These are phyloP conservation scores for Apodemia mormo DNA, from an alignment of 2,888 invertebrate genomes.

Conservation along the genomic window DNA sequence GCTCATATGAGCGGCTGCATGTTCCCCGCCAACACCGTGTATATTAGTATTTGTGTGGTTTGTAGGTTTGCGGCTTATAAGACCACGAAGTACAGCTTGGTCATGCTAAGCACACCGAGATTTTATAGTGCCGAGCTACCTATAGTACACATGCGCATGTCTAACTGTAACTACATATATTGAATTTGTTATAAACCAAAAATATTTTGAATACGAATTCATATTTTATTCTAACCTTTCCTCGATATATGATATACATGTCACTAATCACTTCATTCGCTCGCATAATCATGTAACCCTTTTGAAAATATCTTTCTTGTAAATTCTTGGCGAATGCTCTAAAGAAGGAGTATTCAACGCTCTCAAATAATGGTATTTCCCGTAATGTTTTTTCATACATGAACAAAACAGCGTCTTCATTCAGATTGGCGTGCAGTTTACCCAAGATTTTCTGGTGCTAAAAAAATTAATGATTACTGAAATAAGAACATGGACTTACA, in stretches of 20 bases:
- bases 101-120: too few species aligned
- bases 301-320: constrained; percentile 67
- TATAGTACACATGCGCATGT: too few species aligned
- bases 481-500: background rate
- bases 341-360: constrained; percentile 77
- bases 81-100: too few species aligned
- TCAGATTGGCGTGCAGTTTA: constrained; percentile 76
- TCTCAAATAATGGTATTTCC: constrained; percentile 78
- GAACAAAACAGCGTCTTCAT: constrained; percentile 77
- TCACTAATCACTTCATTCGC: constrained; percentile 66
- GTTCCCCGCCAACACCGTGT: too few species aligned
- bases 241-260: constrained; percentile 75
- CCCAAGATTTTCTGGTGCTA: constrained; percentile 74
- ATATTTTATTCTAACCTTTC: constrained; percentile 55
- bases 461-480: constrained; percentile 24
- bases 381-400: constrained; percentile 78
- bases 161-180: too few species aligned
- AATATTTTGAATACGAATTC: constrained; percentile 6
- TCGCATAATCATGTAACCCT: constrained; percentile 70
- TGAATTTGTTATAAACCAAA: too few species aligned
- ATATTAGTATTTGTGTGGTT: too few species aligned
- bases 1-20: too few species aligned
- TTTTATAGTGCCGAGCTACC: too few species aligned
- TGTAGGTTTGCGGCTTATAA: too few species aligned
- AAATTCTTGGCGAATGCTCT: constrained; percentile 77